Base-by-base conservation (phyloP, 2,797 vertebrate genomes). In the Percopsis omiscomaycus region DNA sequence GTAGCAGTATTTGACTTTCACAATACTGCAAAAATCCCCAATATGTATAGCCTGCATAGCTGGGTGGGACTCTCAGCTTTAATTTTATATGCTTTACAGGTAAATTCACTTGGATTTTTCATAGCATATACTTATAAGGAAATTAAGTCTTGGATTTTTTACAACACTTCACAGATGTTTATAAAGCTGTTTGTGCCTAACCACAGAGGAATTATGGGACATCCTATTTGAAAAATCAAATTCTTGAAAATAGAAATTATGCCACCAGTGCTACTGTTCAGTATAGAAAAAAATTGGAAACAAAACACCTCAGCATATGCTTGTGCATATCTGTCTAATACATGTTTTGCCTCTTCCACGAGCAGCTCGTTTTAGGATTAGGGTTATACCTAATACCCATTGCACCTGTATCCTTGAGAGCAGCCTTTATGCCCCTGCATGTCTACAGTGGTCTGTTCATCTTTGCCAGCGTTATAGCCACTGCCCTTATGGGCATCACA, bases 31-130 rank as follows among this genome's bases (percentile, higher is more conserved):
- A 86, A 77, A 0, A 96, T 95, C 74, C 93, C 96, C 68, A 96
- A 99, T 84, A 96, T 99, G 96, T 99, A 99, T 90, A 99, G 96
- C 73, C 89, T 99, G 67, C 97, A 99, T 90, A 99, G 98, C 91
- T 99, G 98, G 98, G 67, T 98, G 73, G 98, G 97, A 5, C 83
- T 99, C 79, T 12, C 50, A 11, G 93, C 84, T 42, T 84, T 97
- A 55, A 86, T 95, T 66, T 77, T 96, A 45, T 96, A 95, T 51
- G 11, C 86, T 61, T 68, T 94, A 13, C 96, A 99, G 96, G 98
- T 98, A 82, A 93, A 88, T 66, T 60, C 56, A 48, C 59, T 66
- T 61, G 30, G 45, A 69, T 12, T 14, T 22, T 59, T 37, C 64
- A 30, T 9, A 58, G 5, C 45, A 13, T 9, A 5, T 28, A 5